These are phyloP conservation scores for Myzus persicae DNA, from an alignment of 1,140 invertebrate genomes.

Conservation along the genomic window DNA sequence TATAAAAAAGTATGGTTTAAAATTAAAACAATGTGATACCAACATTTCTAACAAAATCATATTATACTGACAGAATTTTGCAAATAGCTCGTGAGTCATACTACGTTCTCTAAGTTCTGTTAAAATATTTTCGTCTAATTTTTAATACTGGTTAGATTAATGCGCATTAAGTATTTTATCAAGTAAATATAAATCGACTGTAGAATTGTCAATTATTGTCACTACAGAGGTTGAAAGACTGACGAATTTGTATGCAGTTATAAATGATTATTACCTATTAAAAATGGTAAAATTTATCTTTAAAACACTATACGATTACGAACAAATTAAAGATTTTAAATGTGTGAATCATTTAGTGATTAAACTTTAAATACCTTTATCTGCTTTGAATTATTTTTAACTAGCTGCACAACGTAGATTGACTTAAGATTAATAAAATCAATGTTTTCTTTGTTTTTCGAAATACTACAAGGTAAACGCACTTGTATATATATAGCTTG, in stretches of 20 bases:
- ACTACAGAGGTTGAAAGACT: neutral
- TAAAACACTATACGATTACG: neutral
- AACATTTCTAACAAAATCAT: neutral
- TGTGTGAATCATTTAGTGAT: neutral
- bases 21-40: neutral
- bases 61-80: neutral
- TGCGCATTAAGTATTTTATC: neutral
- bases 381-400: too few relatives aligned
- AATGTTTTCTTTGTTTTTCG: neutral
- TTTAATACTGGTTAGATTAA: neutral
- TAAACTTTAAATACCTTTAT: neutral
- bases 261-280: neutral
- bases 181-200: neutral
- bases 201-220: neutral
- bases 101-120: neutral
- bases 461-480: neutral
- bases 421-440: neutral
- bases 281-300: neutral
- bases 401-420: neutral
- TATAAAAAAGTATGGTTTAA: neutral
- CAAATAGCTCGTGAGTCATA: neutral
- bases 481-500: neutral
- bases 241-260: neutral
- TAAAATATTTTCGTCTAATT: neutral
- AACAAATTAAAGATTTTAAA: neutral